Evolutionary conservation across 2,113 vertebrate species (phyloP), one percentile per base, ranked within the genome.

Genomic region (Istiophorus platypterus): DNA sequence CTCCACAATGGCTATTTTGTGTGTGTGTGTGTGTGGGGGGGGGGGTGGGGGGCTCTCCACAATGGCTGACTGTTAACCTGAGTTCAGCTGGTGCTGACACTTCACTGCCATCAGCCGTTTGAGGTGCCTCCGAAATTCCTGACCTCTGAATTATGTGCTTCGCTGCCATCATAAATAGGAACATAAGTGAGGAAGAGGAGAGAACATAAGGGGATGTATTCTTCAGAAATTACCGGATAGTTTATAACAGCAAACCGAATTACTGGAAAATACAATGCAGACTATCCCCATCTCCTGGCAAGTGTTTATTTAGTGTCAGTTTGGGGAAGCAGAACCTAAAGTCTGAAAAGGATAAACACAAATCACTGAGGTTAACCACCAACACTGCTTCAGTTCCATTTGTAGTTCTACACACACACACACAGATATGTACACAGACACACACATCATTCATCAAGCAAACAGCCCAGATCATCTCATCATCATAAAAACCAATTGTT

Each of bases 261-360:
- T 68, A 65, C 66, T 47, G 88, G 73, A 86, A 87, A 88, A 83
- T 76, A 72, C 88, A 89, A 81, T 67, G 20, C 69, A 90, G 82
- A 76, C 59, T 59, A 66, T 83, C 83, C 79, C 58, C 82, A 80
- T 88, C 80, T 84, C 65, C 73, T 86, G 49, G 61, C 41, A 66
- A 80, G 74, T 87, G 87, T 89, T 93, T 92, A 78, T 84, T 82
- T 62, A 77, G 85, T 75, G 81, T 90, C 76, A 37, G 59, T 76
- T 77, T 62, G 75, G 31, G 17, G 58, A 85, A 81, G 70, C 51
- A 41, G 72, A 85, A 63, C 59, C 76, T 79, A 59, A 77, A 75
- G 52, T 87, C 67, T 86, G 56, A 85, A 86, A 69, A 72, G 41
- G 22, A 82, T 47, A 71, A 85, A 85, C 72, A 84, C 73, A 79